Evolutionary conservation across 2,113 vertebrate genomes (phyloP).

Genomic region (Perognathus longimembris): DNA sequence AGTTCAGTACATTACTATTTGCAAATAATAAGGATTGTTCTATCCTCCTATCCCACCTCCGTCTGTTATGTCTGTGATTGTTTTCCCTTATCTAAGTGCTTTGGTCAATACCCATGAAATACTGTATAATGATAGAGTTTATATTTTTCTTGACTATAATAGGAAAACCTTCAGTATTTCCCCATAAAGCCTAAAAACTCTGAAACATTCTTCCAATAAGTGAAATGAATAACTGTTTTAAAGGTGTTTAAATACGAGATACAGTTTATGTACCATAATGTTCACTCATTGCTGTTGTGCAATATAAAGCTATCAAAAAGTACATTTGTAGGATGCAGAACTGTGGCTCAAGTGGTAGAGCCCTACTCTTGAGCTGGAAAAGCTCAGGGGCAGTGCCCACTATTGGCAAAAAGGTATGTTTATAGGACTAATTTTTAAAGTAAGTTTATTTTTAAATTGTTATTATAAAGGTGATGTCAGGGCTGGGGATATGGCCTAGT

Average conservation of each 20-base stretch:
- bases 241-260: not conserved
- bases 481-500: too few species aligned
- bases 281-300: not conserved
- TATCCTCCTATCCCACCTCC: not conserved
- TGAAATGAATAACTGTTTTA: not conserved
- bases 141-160: slow-evolving; percentile 26
- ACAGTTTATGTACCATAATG: not conserved
- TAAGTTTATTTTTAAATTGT: too few species aligned
- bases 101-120: not conserved
- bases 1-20: slow-evolving; percentile 27
- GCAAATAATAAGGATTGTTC: not conserved
- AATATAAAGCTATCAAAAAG: not conserved
- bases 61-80: not conserved
- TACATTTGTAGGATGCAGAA: too few species aligned
- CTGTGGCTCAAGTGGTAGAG: too few species aligned
- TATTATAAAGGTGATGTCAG: too few species aligned
- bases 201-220: not conserved
- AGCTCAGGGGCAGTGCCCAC: too few species aligned
- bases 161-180: not conserved
- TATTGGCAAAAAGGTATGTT: too few species aligned
- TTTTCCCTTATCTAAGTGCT: not conserved
- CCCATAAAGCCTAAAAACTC: not conserved
- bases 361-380: too few species aligned
- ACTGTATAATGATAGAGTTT: not conserved
- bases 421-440: too few species aligned